Evolutionary conservation across 1,140 invertebrate species (phyloP), one percentile per base, ranked within the genome.

Genomic region (Bombyx mandarina): DNA sequence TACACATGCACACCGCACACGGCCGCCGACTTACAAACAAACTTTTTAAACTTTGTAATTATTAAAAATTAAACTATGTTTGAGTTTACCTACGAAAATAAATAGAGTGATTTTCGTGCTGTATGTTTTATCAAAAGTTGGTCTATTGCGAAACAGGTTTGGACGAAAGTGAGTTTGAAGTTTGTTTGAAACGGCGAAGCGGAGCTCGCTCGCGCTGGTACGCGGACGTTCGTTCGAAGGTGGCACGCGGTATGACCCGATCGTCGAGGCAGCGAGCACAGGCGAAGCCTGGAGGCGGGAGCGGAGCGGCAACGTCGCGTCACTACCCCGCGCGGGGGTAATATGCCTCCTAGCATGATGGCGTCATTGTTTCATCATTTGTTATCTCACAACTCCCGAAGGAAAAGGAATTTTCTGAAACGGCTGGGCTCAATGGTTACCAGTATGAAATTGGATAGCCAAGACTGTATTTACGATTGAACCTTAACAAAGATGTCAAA

Each of bases 41-140:
- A 71, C 66, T 74, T 79, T 65, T 12, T 61, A 71, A 80, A 79
- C 68, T 79, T 80, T 75, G 73, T 65, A 82, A 84, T 68, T 83
- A 76, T 59, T 57, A 44, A 51, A 35, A 35, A 35, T 35, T 3
- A 35, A 35, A 3, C 2, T 35, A 35, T 35, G 26, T 35, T 35
- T 35, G 26, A 5, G 2, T 35, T 35, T 35, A 35, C 26, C 26
- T 35, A 5, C 4, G 26, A 5, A 35, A 35, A 35, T 2, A 5
- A 35, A 35, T 35, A 35, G 26, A 35, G 26, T 35, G 65, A 67
- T 68, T 73, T 63, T 65, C 53, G 63, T 73, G 51, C 58, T 58
- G 52, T 60, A 56, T 63, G 63, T 64, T 66, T 54, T 68, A 71
- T 66, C 62, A 61, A 50, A 57, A 66, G 50, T 61, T 69, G 73